A percentile compares a stretch with the other conserved stretches of the same genome.
phyloP scores from a whole-genome alignment of 2,113 vertebrate species.

The Glareola pratincola region DNA sequence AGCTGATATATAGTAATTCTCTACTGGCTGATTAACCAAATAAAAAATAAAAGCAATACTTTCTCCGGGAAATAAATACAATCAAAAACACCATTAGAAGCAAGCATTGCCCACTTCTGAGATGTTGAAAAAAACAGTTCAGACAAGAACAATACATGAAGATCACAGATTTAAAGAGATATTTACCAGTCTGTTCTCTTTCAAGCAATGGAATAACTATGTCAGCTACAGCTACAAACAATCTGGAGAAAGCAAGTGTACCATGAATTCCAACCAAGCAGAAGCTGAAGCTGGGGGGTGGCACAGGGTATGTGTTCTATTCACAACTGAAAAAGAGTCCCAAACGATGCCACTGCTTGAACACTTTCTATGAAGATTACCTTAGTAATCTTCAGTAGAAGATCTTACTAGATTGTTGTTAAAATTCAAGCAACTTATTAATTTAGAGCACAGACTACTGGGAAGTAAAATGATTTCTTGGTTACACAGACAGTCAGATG shows the following conservation, averaged over 20 bases:
- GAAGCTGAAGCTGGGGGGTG: neutral
- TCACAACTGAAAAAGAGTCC: neutral
- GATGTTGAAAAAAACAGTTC: neutral
- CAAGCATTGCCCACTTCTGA: fast-evolving
- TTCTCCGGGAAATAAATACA: neutral
- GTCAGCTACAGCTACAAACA: neutral
- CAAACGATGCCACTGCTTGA: neutral
- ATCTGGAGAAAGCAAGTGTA: neutral
- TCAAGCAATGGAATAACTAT: neutral
- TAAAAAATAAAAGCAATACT: neutral
- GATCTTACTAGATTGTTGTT: neutral
- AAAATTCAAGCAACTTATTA: neutral
- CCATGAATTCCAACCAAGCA: neutral
- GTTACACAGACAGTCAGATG: neutral
- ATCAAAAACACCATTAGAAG: neutral
- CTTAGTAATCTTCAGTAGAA: neutral
- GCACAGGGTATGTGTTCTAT: neutral
- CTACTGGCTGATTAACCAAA: neutral
- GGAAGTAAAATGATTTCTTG: neutral
- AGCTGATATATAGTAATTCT: neutral
- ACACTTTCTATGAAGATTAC: neutral
- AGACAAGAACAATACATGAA: neutral
- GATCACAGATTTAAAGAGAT: neutral
- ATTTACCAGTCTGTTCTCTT: neutral
- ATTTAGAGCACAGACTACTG: neutral